Base-by-base conservation (phyloP, 2,113 vertebrate species). In the Blennius ocellaris region DNA sequence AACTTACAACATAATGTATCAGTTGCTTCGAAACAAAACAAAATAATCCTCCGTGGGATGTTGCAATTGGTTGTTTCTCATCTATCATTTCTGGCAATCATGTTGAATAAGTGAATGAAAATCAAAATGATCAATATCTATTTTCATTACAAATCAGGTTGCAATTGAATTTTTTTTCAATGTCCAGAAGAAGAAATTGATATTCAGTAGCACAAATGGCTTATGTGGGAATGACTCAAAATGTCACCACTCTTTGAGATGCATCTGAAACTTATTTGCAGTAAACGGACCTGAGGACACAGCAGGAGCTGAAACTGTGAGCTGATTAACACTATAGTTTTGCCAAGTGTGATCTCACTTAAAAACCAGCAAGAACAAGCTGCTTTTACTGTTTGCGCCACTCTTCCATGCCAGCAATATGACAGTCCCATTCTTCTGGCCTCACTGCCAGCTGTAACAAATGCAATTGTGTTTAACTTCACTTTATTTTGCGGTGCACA, bases 401-500 rank as follows among this genome's bases (percentile, higher is more conserved):
- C 74, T 68, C 51, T 17, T 49, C 12, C 11, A 6, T 73, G n/a
- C 70, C 69, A 58, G 41, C 68, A 63, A 57, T 52, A 51, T 55
- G 75, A 76, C 75, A 76, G 39, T 54, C 50, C n/a, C 5, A 44
- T 68, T 81, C 50, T 64, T 76, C 60, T 52, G 21, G 67, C 60
- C 64, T 71, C 73, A 57, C 58, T 70, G 41, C 57, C 76, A 80
- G 72, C 51, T 76, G 68, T 69, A 57, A 57, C 48, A 71, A 69
- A 75, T 69, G 40, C 48, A 45, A 80, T 59, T 71, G 68, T 57
- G 65, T 84, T 82, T 78, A 65, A 80, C 80, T 77, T 59, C 38
- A 74, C 78, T 82, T 84, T 58, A 82, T 82, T 80, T 66, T 67
- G 59, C 16, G 30, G 69, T 53, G 54, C 76, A 60, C 72, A 69